Evolutionary conservation across 2,797 vertebrate genomes (phyloP).

Genomic region (Acestrorhynchus altus): DNA sequence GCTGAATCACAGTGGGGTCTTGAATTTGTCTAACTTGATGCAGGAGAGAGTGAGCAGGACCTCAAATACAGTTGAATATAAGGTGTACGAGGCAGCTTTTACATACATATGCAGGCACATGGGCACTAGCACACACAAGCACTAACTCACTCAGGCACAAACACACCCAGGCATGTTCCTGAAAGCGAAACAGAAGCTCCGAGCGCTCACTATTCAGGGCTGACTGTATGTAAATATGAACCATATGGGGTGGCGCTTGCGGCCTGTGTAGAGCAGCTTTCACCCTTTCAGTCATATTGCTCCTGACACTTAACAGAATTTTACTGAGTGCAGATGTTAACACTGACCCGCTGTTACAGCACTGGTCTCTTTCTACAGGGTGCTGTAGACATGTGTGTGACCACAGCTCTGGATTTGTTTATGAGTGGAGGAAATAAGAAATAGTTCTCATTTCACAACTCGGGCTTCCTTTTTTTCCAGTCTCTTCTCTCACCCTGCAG

Average conservation of each 20-base stretch:
- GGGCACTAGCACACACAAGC: neutral
- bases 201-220: constrained; percentile 9
- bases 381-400: constrained; percentile 40
- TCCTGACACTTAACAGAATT: constrained; percentile 60
- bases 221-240: constrained; percentile 43
- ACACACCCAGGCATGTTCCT: constrained; percentile 6
- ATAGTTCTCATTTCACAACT: constrained; percentile 49
- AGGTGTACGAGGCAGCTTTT: neutral
- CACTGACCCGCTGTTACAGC: constrained; percentile 67
- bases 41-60: neutral
- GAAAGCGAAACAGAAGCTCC: constrained; percentile 3
- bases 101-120: constrained; percentile 3
- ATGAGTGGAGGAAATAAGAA: constrained; percentile 43
- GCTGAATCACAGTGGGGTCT: neutral
- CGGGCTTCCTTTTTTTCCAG: neutral
- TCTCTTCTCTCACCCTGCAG: neutral
- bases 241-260: constrained; percentile 36
- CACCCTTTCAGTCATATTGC: constrained; percentile 55
- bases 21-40: constrained; percentile 3
- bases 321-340: constrained; percentile 71
- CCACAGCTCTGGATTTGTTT: constrained; percentile 9
- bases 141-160: too few relatives aligned
- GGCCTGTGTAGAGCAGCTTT: constrained; percentile 46
- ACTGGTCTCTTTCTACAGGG: constrained; percentile 49
- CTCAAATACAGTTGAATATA: constrained; percentile 25